These are phyloP conservation scores for Phalacrocorax brasilianus DNA, from an alignment of 2,113 vertebrate species.

Conservation along the genomic window DNA sequence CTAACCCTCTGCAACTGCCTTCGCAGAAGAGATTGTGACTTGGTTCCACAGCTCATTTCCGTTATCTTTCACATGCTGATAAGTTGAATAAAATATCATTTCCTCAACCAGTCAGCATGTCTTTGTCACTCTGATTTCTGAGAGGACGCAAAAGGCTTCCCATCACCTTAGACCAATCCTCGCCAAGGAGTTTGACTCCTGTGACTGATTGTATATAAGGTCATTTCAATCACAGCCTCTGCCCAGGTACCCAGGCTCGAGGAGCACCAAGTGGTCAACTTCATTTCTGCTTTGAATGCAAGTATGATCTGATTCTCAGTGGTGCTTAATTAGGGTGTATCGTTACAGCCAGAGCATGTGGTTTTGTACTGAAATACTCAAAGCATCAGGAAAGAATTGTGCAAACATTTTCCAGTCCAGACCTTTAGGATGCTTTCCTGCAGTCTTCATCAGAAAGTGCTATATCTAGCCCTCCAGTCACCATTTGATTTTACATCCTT, in stretches of 20 bases:
- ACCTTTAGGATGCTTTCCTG: not conserved
- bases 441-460: accelerated
- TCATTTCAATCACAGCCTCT: conserved; percentile 29
- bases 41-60: not conserved
- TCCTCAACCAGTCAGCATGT: not conserved
- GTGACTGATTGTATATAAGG: not conserved
- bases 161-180: not conserved
- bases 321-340: not conserved
- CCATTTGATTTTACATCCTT: not conserved
- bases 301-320: not conserved
- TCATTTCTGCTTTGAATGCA: not conserved
- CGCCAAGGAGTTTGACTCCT: not conserved
- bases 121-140: conserved; percentile 27
- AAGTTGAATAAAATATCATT: conserved; percentile 42
- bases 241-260: not conserved
- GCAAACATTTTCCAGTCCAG: not conserved
- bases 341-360: not conserved
- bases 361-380: not conserved
- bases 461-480: accelerated
- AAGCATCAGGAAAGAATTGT: not conserved
- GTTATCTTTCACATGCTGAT: conserved; percentile 39
- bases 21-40: not conserved
- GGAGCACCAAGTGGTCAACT: not conserved
- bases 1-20: not conserved
- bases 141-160: not conserved